Conservation (phyloP, 2,888 invertebrate species). For the Galeruca laticollis region DNA sequence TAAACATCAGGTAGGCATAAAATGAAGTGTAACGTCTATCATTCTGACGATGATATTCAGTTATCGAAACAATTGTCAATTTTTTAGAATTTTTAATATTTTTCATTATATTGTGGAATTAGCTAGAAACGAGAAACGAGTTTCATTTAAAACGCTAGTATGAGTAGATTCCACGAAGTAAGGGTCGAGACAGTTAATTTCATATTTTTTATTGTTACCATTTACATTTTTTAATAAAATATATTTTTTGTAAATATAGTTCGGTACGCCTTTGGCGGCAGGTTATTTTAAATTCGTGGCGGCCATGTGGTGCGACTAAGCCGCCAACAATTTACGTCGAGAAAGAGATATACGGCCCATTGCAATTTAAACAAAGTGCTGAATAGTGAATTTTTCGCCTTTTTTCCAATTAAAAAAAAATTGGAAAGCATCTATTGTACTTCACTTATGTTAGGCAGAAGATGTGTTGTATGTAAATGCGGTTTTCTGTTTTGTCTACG, state of each 20-base stretch:
- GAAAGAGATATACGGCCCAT: slow-evolving; percentile 31
- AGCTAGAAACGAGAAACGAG: too few species aligned
- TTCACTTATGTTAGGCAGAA: not conserved
- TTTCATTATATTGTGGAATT: too few species aligned
- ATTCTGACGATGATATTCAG: too few species aligned
- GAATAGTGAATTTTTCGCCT: slow-evolving; percentile 7
- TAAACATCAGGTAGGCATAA: too few species aligned
- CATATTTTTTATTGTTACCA: too few species aligned
- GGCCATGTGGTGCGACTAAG: slow-evolving; percentile 37
- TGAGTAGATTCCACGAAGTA: too few species aligned
- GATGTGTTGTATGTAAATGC: not conserved
- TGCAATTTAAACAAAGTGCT: slow-evolving; percentile 24
- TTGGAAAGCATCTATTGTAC: not conserved
- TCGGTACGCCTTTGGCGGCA: not conserved
- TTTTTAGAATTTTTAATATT: too few species aligned
- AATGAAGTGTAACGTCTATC: too few species aligned
- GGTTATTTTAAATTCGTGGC: slow-evolving; percentile 40
- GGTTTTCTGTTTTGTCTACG: not conserved
- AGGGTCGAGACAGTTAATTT: too few species aligned
- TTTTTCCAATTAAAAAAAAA: slow-evolving; percentile 26
- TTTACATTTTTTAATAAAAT: too few species aligned
- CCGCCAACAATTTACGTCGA: slow-evolving; percentile 37
- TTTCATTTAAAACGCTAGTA: too few species aligned
- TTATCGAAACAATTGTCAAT: too few species aligned
- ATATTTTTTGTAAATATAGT: not conserved